Base-by-base conservation (phyloP, 2,113 vertebrate species). In the Astur gentilis region DNA sequence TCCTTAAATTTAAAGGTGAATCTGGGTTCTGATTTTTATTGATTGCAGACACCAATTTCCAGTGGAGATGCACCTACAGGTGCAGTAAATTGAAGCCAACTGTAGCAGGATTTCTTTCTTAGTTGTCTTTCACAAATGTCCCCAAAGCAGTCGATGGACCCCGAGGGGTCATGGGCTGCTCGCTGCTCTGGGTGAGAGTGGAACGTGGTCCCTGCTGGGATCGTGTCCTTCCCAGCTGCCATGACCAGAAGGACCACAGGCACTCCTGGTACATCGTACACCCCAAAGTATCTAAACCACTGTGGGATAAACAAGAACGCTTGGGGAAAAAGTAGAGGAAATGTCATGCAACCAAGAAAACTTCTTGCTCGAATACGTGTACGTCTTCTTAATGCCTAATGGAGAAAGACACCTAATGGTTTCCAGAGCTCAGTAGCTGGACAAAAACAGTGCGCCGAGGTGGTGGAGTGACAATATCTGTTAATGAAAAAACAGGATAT, bases 301-400 rank as follows among this genome's bases (percentile, higher is more conserved):
- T 20, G 36, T 31, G 16, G 29, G 23, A 52, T 55, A 55, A 85
- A 62, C 22, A 26, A 77, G 34, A 73, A 38, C 0, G 10, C 45
- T 50, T 26, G 18, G 57, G 42, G 8, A 3, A 50, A 93, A 87
- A 57, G 12, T 11, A 89, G 29, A 50, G 31, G n/a, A 72, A 83
- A n/a, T 18, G 4, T 23, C 52, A 47, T 4, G 10, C 2, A 2
- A 54, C 16, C 5, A 7, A 72, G 40, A 85, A 90, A 49, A 18
- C 32, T 26, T 78, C 36, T 57, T 72, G 22, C 54, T 58, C 0
- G 0, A 45, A 34, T 58, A 55, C 0, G 0, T 10, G 11, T 66
- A 27, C 38, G 14, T 76, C 58, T 27, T 88, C 54, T 83, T 70
- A 88, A 72, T 42, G 42, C 16, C n/a, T 90, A 34, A 90, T 8